These are phyloP conservation scores for Eupsilia transversa DNA, from an alignment of 2,888 invertebrate genomes.

Conservation along the genomic window DNA sequence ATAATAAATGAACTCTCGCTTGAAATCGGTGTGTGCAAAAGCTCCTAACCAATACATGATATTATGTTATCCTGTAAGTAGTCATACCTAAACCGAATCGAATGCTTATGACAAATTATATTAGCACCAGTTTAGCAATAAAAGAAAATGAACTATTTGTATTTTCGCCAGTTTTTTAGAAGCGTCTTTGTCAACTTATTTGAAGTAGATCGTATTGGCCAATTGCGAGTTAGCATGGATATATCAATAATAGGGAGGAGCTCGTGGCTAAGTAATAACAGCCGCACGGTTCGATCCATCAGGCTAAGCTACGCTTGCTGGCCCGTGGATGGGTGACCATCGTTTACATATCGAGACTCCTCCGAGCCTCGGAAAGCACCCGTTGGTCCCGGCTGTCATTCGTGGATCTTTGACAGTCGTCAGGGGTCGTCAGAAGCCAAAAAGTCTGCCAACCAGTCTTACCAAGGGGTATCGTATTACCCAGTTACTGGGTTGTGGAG, in stretches of 20 bases:
- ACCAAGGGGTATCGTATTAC: too few species aligned
- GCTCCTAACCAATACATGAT: background rate
- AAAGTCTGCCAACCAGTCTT: too few species aligned
- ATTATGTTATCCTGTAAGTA: background rate
- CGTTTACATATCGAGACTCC: too few species aligned
- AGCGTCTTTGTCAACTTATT: background rate
- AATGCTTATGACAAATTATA: slow-evolving; percentile 17
- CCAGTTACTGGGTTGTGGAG: too few species aligned
- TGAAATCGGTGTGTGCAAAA: background rate
- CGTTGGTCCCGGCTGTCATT: too few species aligned
- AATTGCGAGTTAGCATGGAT: background rate
- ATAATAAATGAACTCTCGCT: background rate
- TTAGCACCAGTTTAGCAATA: slow-evolving; percentile 38
- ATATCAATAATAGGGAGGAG: background rate
- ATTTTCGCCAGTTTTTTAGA: slow-evolving; percentile 1
- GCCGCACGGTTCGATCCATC: too few species aligned
- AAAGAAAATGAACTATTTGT: slow-evolving; percentile 1
- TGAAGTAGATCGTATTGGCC: background rate
- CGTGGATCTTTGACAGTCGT: too few species aligned
- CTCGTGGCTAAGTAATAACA: too few species aligned
- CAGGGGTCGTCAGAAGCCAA: too few species aligned
- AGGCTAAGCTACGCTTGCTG: too few species aligned
- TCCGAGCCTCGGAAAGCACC: too few species aligned
- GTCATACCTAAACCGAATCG: background rate
- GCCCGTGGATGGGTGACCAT: too few species aligned